These are phyloP conservation scores for Alectura lathami DNA, from an alignment of 2,113 vertebrate genomes.

Conservation along the genomic window DNA sequence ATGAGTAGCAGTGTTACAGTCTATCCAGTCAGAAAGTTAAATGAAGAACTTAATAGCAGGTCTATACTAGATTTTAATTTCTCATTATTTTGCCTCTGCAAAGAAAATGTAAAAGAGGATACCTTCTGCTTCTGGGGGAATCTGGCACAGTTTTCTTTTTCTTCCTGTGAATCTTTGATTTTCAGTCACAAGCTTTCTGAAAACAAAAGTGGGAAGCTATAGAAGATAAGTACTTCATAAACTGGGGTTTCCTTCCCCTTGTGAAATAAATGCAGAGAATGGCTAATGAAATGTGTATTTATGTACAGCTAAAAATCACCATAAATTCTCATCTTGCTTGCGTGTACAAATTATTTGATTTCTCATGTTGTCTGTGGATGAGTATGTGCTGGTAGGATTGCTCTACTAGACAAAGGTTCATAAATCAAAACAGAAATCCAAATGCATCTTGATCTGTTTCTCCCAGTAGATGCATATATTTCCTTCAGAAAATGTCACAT, in stretches of 20 bases:
- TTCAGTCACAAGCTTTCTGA: neutral
- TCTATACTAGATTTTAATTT: no score
- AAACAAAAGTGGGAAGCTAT: neutral
- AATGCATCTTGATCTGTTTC: neutral
- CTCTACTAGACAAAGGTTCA: neutral
- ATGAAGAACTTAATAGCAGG: neutral
- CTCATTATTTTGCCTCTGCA: neutral
- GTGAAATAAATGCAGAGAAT: neutral
- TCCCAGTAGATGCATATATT: neutral
- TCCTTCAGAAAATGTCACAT: neutral
- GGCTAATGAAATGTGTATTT: neutral
- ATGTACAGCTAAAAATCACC: neutral
- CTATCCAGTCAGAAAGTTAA: neutral
- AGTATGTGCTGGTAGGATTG: neutral
- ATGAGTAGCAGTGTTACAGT: neutral
- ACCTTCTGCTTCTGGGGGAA: neutral
- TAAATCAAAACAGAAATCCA: neutral
- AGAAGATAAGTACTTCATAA: neutral
- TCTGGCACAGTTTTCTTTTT: neutral
- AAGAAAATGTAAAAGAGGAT: neutral
- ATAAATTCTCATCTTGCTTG: neutral
- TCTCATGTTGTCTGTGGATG: neutral
- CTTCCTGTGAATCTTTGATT: neutral
- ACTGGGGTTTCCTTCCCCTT: neutral
- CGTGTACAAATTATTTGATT: neutral